Evolutionary conservation across 2,888 invertebrate genomes (phyloP).

Genomic region (Melipona beecheii): DNA sequence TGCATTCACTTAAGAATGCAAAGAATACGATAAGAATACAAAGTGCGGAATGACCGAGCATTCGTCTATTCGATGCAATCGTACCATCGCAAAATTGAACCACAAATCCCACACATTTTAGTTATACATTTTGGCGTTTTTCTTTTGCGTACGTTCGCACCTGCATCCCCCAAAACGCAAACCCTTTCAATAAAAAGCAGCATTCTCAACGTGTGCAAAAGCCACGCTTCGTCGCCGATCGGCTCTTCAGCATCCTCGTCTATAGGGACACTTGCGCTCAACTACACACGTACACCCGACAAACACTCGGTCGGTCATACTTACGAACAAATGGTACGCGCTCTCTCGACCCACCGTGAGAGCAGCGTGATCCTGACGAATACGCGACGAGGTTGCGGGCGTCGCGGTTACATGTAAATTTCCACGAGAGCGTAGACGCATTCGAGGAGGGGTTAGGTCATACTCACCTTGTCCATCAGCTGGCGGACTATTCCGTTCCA

Average conservation of each 20-base stretch:
- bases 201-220: constrained; percentile 6
- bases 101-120: too few species aligned
- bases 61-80: too few species aligned
- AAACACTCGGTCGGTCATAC: constrained; percentile 22
- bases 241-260: neutral
- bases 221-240: neutral
- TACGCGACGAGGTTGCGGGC: constrained; percentile 3
- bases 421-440: constrained; percentile 1
- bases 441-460: constrained; percentile 13
- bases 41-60: too few species aligned
- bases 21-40: too few species aligned
- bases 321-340: neutral
- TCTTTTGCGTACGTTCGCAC: neutral
- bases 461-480: constrained; percentile 88
- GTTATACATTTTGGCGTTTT: too few species aligned
- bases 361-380: neutral
- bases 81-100: too few species aligned
- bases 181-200: neutral
- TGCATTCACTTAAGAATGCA: too few species aligned
- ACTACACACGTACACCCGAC: neutral
- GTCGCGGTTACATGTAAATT: constrained; percentile 11
- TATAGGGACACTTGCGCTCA: neutral
- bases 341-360: neutral
- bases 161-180: neutral
- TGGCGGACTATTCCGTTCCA: constrained; percentile 90